These are phyloP conservation scores for Desmodus rotundus DNA, from an alignment of 2,113 vertebrate genomes.

Conservation along the genomic window DNA sequence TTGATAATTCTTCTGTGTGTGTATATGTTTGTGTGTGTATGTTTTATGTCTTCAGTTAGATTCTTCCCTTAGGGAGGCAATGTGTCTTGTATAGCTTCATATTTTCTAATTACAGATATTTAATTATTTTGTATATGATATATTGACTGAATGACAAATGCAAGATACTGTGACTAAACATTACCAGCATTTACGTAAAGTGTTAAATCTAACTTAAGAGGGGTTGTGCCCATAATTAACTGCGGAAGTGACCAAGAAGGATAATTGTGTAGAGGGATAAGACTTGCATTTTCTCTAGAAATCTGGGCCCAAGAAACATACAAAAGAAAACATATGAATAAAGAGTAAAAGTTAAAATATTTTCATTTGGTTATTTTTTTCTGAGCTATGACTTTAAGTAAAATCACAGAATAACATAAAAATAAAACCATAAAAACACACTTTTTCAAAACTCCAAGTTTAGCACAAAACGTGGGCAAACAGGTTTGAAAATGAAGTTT, in stretches of 20 bases:
- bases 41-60: neutral
- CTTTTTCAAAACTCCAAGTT: neutral
- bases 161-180: neutral
- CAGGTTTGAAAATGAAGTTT: neutral
- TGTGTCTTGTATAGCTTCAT: neutral
- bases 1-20: neutral
- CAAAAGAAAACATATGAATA: neutral
- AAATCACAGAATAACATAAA: neutral
- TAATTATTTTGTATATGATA: neutral
- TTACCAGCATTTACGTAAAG: neutral
- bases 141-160: neutral
- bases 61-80: neutral
- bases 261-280: slow-evolving; percentile 19
- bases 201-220: neutral
- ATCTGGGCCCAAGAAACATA: neutral
- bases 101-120: neutral
- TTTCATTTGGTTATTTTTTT: neutral
- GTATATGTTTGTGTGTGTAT: neutral
- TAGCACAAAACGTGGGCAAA: neutral
- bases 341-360: neutral
- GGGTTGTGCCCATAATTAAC: neutral
- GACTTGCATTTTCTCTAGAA: neutral
- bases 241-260: neutral
- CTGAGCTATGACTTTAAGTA: neutral
- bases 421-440: neutral